A percentile compares a stretch with the other conserved stretches of the same genome.
Conservation (phyloP, 2,113 vertebrate genomes). For the Hippolais icterina region DNA sequence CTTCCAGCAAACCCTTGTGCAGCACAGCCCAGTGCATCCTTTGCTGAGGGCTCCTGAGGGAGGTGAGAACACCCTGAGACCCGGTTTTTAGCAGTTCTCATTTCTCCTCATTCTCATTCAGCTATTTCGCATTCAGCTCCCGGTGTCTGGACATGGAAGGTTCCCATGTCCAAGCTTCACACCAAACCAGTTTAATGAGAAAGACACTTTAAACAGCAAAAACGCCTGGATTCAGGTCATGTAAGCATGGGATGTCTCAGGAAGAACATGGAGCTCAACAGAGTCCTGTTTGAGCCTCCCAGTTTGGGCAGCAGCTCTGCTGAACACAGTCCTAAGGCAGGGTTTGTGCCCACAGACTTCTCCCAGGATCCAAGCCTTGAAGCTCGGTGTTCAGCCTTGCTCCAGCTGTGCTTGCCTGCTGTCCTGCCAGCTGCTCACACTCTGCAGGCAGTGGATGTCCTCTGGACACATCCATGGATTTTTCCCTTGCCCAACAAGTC, state of each 20-base stretch:
- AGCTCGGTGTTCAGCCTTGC: not conserved
- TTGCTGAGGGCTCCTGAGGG: not conserved
- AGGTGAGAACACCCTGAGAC: not conserved
- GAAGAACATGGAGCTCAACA: not conserved
- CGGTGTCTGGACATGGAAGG: not conserved
- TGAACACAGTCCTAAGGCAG: not conserved
- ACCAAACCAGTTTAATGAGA: not conserved
- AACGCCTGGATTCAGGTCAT: accelerated
- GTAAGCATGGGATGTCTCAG: not conserved
- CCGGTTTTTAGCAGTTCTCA: not conserved
- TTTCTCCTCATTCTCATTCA: not conserved
- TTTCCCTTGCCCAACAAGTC: not conserved
- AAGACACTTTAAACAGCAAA: not conserved
- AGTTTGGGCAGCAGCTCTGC: not conserved
- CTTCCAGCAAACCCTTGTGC: not conserved
- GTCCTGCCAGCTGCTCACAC: not conserved
- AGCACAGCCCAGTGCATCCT: not conserved
- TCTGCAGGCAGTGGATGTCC: not conserved
- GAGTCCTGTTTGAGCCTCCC: not conserved
- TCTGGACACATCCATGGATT: not conserved
- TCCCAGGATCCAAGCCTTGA: not conserved
- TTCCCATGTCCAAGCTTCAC: not conserved
- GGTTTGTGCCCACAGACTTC: not conserved
- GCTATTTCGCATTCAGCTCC: not conserved
- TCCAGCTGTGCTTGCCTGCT: not conserved